Base-by-base conservation (phyloP, 2,888 invertebrate genomes). In the Brenthis ino region DNA sequence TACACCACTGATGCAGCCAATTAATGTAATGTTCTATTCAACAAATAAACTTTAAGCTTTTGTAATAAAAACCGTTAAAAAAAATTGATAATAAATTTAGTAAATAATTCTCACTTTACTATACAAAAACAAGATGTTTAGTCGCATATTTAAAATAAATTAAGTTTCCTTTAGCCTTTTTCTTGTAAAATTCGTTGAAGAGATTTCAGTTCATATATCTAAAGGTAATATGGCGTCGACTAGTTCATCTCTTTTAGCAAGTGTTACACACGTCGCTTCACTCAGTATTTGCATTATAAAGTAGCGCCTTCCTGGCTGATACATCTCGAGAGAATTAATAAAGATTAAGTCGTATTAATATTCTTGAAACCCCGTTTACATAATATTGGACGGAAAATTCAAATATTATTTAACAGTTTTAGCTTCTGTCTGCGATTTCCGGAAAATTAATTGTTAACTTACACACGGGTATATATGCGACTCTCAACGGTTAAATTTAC, bases 331-430 rank as follows among this genome's bases (percentile, higher is more conserved):
- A 55, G 67, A 57, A 69, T 73, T 73, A 73, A 73, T 71, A 73
- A 71, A 71, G 73, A 73, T 73, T 69, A 73, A 65, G 50, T 60
- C 43, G 69, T 71, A 65, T 71, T 69, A 73, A 73, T 71, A 73
- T 71, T 69, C 67, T 51, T 57, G 4, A 51, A 55, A 57, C 43
- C n/a, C 16, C 12, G 67, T 67, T 67, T 61, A 48, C 48, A 67
- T 54, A 12, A 20, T 43, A 5, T 63, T 20, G 51, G 0, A 63
- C 2, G 3, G 53, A 47, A 13, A 63, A 20, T 43, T 6, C n/a
- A 20, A 3, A 63, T 8, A n/a, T 61, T 55, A 55, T 6, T 24
- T 1, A 11, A n/a, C 4, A 4, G 6, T 14, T 43, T 8, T 20
- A 20, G 20, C 20, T 20, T 20, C 20, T 20, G 20, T 20, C 20